Evolutionary conservation across 2,797 vertebrate species (phyloP), one percentile per base, ranked within the genome.

Genomic region (Cichlasoma orientale): DNA sequence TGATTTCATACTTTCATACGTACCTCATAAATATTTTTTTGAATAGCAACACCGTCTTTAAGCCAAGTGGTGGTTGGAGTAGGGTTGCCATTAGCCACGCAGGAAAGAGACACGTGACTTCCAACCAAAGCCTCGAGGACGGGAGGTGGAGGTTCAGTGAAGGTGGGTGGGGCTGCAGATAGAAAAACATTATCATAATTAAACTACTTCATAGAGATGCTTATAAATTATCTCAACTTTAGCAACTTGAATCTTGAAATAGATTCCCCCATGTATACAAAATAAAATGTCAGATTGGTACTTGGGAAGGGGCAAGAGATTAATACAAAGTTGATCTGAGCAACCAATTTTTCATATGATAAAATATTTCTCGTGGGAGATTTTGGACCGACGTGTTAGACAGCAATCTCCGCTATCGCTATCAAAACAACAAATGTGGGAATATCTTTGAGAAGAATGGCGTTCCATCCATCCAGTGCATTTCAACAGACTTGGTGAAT

Each of bases 11-110:
- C 74, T 36, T 36, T 13, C 38, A 41, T 27, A 19, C 61, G 41
- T 87, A 93, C 92, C 92, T 89, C 78, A 59, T 79, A 0, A 41
- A 79, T 77, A 63, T 77, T 86, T 41, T 71, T 89, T 73, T 85
- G 90, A 41, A 98, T 85, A 5, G 92, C 84, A 56, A 57, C 80
- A 57, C 95, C 95, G 3, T 95, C 95, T 84, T 97, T 96, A 75
- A 94, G 93, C 98, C 98, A 99, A 75, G 93, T 93, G 79, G 99
- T 92, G 3, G 84, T 84, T 0, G 98, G 98, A 36, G 90, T 86
- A 1, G 98, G 98, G 89, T 96, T 98, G 79, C 98, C 98, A 0
- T 53, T 85, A 27, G 96, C 97, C 3, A 90, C 93, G 74, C 98
- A 99, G 54, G 90, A 85, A 31, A 99, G 94, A 7, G 93, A 94